Evolutionary conservation across 2,888 invertebrate genomes (phyloP).

Genomic region (Spodoptera exigua): DNA sequence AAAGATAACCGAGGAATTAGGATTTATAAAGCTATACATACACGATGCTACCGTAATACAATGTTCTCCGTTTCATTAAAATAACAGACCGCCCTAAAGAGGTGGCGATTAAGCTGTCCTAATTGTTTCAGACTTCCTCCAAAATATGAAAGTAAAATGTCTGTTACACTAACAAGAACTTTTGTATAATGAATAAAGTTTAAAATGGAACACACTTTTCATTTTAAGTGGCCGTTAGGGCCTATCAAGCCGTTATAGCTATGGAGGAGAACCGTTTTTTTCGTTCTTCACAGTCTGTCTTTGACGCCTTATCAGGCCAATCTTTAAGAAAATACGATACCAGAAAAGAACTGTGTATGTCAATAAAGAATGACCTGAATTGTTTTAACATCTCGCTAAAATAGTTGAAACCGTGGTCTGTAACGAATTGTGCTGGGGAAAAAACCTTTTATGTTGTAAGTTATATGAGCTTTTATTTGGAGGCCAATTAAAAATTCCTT

Average conservation of each 20-base stretch:
- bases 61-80: conserved; percentile 59
- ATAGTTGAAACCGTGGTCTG: conserved; percentile 61
- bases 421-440: conserved; percentile 66
- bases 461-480: conserved; percentile 78
- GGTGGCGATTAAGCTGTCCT: conserved; percentile 63
- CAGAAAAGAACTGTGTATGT: conserved; percentile 52
- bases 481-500: conserved; percentile 85
- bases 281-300: conserved; percentile 45
- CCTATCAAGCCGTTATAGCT: conserved; percentile 72
- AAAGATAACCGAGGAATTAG: conserved; percentile 36
- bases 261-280: conserved; percentile 60
- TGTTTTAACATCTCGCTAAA: conserved; percentile 60
- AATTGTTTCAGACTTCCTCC: conserved; percentile 69
- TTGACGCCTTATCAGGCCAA: conserved; percentile 61
- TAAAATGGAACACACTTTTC: conserved; percentile 76
- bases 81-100: conserved; percentile 59
- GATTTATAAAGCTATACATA: conserved; percentile 52
- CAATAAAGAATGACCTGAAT: conserved; percentile 56
- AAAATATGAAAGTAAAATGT: conserved; percentile 74
- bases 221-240: conserved; percentile 75
- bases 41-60: conserved; percentile 52
- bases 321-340: conserved; percentile 61
- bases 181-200: conserved; percentile 76
- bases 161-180: conserved; percentile 72
- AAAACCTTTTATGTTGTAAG: conserved; percentile 70